Percentiles rank a stretch among this genome's conserved stretches.
Evolutionary conservation across 2,888 invertebrate species (phyloP).

Genomic region (Drosophila meridionalis): DNA sequence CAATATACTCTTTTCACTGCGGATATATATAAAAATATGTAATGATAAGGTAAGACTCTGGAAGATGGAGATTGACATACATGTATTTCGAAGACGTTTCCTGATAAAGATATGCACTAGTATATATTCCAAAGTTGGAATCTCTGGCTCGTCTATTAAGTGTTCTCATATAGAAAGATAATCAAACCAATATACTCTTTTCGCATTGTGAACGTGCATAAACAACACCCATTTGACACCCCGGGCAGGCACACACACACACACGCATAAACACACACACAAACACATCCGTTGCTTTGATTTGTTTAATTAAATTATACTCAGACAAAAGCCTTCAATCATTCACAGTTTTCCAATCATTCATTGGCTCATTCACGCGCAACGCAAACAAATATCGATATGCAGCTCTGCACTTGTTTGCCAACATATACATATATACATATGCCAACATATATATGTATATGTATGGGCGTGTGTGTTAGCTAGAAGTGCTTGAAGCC

Average conservation of each 20-base stretch:
- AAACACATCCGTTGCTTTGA: conserved; percentile 49
- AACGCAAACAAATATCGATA: conserved; percentile 62
- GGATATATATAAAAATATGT: too few relatives aligned
- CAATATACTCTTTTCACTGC: too few relatives aligned
- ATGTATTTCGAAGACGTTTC: too few relatives aligned
- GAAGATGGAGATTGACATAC: too few relatives aligned
- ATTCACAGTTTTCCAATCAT: conserved; percentile 75
- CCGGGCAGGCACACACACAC: neutral
- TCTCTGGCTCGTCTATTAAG: too few relatives aligned
- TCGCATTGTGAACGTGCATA: neutral
- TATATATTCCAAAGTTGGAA: too few relatives aligned
- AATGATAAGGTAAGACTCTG: too few relatives aligned
- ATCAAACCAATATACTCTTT: neutral
- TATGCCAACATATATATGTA: conserved; percentile 12
- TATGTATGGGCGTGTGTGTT: conserved; percentile 17
- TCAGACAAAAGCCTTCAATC: conserved; percentile 74
- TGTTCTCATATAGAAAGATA: too few relatives aligned
- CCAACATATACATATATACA: neutral
- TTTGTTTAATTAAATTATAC: conserved; percentile 77
- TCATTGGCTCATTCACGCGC: conserved; percentile 75
- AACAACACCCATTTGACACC: conserved; percentile 39
- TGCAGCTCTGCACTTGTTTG: conserved; percentile 36
- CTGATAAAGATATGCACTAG: too few relatives aligned
- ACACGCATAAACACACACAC: neutral
- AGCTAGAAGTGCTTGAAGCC: conserved; percentile 37